phyloP scores from a whole-genome alignment of 2,113 vertebrate species.

The Motacilla tschutschensis region DNA sequence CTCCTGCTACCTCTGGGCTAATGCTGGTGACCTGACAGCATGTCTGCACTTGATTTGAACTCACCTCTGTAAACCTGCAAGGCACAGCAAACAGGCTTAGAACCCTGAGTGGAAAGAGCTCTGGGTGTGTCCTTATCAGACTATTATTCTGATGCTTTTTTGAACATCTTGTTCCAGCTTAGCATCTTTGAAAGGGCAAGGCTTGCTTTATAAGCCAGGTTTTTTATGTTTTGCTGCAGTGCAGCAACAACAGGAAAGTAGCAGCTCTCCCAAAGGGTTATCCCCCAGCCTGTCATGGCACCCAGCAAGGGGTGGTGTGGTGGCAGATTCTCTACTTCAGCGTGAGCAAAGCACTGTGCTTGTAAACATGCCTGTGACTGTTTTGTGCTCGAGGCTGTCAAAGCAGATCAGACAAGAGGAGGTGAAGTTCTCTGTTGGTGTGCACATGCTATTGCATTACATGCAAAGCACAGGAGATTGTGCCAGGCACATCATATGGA shows the following conservation, averaged over 20 bases:
- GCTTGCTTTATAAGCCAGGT: background rate
- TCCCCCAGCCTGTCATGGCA: background rate
- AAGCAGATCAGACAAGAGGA: background rate
- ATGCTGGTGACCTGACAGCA: background rate
- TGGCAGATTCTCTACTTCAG: background rate
- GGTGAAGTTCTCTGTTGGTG: background rate
- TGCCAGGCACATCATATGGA: too few species aligned
- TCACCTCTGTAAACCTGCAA: background rate
- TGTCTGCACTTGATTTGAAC: conserved; percentile 13
- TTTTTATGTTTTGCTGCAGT: background rate
- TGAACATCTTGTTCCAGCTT: background rate
- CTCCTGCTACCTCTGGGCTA: background rate
- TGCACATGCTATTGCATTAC: fast-evolving
- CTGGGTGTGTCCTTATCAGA: background rate
- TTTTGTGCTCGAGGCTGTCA: background rate
- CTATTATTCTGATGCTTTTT: background rate
- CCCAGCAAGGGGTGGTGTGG: background rate
- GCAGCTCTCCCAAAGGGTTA: background rate
- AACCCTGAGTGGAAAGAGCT: background rate
- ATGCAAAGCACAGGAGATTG: background rate
- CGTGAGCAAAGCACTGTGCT: background rate
- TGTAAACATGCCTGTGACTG: background rate
- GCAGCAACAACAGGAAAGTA: background rate
- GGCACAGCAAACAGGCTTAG: background rate
- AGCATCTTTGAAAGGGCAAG: background rate